Base-by-base conservation (phyloP, 2,888 invertebrate genomes). In the Litoditis marina region DNA sequence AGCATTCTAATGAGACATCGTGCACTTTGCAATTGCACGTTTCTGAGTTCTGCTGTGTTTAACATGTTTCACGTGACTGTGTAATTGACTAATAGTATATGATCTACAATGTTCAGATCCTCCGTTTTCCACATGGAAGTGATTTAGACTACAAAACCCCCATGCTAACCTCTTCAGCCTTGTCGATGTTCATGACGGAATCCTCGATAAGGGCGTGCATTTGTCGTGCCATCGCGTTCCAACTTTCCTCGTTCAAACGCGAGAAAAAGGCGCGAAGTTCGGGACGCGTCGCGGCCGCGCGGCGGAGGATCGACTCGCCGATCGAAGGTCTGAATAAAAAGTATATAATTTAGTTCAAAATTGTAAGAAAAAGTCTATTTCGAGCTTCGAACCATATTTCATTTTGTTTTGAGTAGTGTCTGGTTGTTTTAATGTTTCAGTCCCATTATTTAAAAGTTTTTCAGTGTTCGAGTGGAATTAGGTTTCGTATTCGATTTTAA, bases 251-350 rank as follows among this genome's bases (percentile, higher is more conserved):
- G 31, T 73, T 71, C 58, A 81, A 65, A 59, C 73, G 75, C 39
- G 66, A 54, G 16, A 81, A 47, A 51, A 81, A 66, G 13, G 63
- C 61, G 28, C 80, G 66, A 66, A 81, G 71, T 52, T 81, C 81
- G 8, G 74, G 61, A 19, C 81, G 69, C 3, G 78, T 66, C 3
- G 75, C 68, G 11, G 74, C 72, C 7, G 81, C 78, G 47, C 81
- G 63, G 58, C 78, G 78, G 60, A 81, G 66, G 58, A 81, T 80
- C 31, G 72, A 66, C 22, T 78, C 77, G 0, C 80, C 81, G 60
- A 81, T 78, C 6, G 66, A 57, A 2, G 80, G 76, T 63, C 80
- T 81, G 66, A 57, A 58, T 11, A 34, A 57, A 19, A 32, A 22
- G 34, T 51, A 19, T 7, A 27, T 51, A 25, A 27, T 4, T 27